Base-by-base conservation (phyloP, 2,797 vertebrate genomes). In the Vultur gryphus region DNA sequence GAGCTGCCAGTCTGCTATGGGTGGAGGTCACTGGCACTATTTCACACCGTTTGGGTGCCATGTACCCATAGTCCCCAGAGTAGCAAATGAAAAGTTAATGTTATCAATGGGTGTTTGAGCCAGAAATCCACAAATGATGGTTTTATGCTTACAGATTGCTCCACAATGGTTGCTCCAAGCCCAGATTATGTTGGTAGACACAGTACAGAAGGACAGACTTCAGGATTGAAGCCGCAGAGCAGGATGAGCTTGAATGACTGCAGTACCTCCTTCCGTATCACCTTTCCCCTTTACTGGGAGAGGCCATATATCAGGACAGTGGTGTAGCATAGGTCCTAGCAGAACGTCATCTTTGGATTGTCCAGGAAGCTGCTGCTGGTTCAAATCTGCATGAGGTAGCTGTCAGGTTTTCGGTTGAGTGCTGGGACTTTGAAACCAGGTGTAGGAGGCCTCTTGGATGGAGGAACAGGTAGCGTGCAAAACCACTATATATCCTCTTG, bases 301-400 rank as follows among this genome's bases (percentile, higher is more conserved):
- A 84, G 23, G 21, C 17, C 23, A 4, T 24, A 2, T 31, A 10
- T 41, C 4, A 6, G 66, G 20, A 61, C 10, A 72, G 9, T 43
- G 59, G 24, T 76, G 58, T n/a, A 62, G 26, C 54, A 39, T 7
- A 82, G 31, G 31, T 75, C 25, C 24, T 65, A 71, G 44, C 12
- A 35, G 43, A 48, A 51, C 0, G 0, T 39, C 23, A 10, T 28
- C 35, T 77, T 48, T 64, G 39, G 20, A 7, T 43, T 59, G 35
- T 37, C 31, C 49, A 57, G 58, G 17, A 70, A 79, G 35, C 62
- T 89, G 23, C 9, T 35, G 16, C 44, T 77, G 29, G 17, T 83
- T 94, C 3, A 3, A n/a, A 66, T 73, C n/a, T 10, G 3, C 16
- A 5, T 85, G 41, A 67, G 59, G 17, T 25, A n/a, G 28, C 23